Evolutionary conservation across 2,888 invertebrate species (phyloP).

Genomic region (Ariolimax columbianus): DNA sequence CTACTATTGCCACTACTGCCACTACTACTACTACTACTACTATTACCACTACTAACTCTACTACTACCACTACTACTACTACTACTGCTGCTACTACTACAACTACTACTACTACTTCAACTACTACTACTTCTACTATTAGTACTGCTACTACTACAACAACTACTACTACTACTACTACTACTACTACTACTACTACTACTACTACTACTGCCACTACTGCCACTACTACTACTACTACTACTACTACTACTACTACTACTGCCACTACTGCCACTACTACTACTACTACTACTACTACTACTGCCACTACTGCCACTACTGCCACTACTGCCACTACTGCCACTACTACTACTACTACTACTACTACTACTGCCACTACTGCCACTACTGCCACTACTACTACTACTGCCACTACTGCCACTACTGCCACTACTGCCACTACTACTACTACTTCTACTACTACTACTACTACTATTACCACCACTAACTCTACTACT

Average conservation of each 20-base stretch:
- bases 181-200: constrained; percentile 53
- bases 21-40: constrained; percentile 35
- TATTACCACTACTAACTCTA: too few species aligned
- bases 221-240: constrained; percentile 47
- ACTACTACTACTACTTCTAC: constrained; percentile 10
- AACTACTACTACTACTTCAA: constrained; percentile 54
- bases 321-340: neutral
- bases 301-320: constrained; percentile 37
- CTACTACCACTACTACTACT: too few species aligned
- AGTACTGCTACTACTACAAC: too few species aligned
- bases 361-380: constrained; percentile 23
- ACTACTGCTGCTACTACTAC: constrained; percentile 53
- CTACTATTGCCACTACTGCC: constrained; percentile 36
- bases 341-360: neutral
- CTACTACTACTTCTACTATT: too few species aligned
- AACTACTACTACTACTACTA: constrained; percentile 48
- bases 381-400: constrained; percentile 22
- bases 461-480: neutral
- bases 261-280: constrained; percentile 35
- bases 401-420: constrained; percentile 14
- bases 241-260: constrained; percentile 42
- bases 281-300: constrained; percentile 31
- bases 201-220: constrained; percentile 54
- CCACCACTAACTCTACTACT: too few species aligned
- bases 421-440: constrained; percentile 2